Evolutionary conservation across 2,888 invertebrate species (phyloP), one percentile per base, ranked within the genome.

Genomic region (Clostera curtula): DNA sequence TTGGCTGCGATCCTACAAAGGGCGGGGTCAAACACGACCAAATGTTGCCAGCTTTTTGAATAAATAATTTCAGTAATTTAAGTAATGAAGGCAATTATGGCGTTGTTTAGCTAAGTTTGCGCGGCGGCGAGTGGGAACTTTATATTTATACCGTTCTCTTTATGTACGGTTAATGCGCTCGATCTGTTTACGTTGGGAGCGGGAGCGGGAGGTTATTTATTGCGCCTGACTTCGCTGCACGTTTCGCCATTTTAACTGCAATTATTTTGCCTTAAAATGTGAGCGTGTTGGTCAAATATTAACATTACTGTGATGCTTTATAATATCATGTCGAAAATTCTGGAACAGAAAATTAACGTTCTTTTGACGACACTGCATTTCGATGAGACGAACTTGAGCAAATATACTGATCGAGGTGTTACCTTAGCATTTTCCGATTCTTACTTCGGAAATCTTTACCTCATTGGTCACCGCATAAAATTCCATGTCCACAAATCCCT

Each of bases 31-130:
- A 49, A 33, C 52, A 53, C 63, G 59, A 68, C 68, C 66, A 67
- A 77, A 79, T 83, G 82, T 82, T 83, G 82, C 82, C 82, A 83
- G 82, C 77, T 83, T 83, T 83, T 79, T 83, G 83, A 83, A 83
- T 83, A 83, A 83, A 83, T 83, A 83, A 83, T 83, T 83, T 83
- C 77, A 76, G 82, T 83, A 83, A 83, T 83, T 83, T 83, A 83
- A 83, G 83, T 83, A 83, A 83, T 83, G 83, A 83, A 83, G 83
- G 83, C 82, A 83, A 83, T 83, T 83, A 83, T 82, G 83, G 83
- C 80, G 82, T 82, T 83, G 83, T 83, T 83, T 83, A 83, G 83
- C 82, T 83, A 83, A 83, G 83, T 82, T 83, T 73, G 82, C 76
- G 80, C 75, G 75, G 75, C 74, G 67, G 74, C 73, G 74, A 70